A percentile compares a stretch with the other conserved stretches of the same genome.
Conservation (phyloP, 2,113 vertebrate species). For the Sapayoa aenigma region DNA sequence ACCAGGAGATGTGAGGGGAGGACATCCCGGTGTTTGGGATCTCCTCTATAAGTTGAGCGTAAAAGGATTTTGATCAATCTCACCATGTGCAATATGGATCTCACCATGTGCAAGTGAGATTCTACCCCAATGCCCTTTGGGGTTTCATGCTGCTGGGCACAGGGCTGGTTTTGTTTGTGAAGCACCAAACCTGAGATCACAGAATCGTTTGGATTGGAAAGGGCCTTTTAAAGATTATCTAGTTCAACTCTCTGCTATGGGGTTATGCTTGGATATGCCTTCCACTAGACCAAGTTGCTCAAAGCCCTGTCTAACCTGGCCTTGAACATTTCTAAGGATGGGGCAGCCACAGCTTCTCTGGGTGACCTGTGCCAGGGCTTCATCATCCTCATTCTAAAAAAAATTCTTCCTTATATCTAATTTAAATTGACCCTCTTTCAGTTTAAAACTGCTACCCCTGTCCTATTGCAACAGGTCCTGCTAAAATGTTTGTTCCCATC, state of each 20-base stretch:
- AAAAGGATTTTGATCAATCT: not conserved
- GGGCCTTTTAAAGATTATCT: not conserved
- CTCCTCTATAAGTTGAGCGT: rapidly evolving
- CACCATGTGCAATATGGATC: rapidly evolving
- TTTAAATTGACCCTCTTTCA: not conserved
- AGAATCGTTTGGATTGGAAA: not conserved
- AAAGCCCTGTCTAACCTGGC: not conserved
- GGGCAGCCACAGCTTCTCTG: not conserved
- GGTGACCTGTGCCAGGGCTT: not conserved
- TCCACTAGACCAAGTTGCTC: not conserved
- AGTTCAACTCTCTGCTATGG: not conserved
- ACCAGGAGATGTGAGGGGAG: not conserved
- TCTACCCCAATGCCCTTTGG: not conserved
- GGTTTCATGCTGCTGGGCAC: rapidly evolving
- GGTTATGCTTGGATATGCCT: too few species aligned
- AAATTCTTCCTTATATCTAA: not conserved
- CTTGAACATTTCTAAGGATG: not conserved
- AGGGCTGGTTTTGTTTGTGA: not conserved
- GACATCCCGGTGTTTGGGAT: not conserved
- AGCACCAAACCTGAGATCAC: not conserved
- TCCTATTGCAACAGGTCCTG: not conserved
- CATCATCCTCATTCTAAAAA: not conserved
- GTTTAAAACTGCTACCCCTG: not conserved
- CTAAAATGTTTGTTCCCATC: not conserved
- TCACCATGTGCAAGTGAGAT: too few species aligned